Evolutionary conservation across 2,888 invertebrate species (phyloP), one percentile per base, ranked within the genome.

Genomic region (Sepioteuthis lessoniana): DNA sequence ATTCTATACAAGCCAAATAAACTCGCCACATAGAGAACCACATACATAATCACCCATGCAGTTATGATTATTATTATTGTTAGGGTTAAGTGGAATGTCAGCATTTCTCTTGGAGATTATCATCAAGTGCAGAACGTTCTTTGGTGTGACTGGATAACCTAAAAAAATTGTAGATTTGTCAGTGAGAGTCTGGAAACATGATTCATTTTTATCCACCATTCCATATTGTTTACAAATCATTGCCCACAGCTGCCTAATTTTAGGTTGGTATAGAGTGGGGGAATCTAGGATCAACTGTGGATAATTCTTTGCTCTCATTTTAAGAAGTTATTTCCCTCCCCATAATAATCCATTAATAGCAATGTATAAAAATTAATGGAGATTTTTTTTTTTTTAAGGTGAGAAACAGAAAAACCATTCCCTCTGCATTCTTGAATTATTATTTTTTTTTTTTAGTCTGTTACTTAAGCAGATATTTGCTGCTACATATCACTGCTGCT

Each of bases 1-100:
- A 46, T 28, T n/a, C 92, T 46, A 92, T 92, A 47, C 31, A 46
- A 47, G 47, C 92, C 42, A 92, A 92, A 47, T 92, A 92, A 47
- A 92, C 76, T 16, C 76, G n/a, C 19, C n/a, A 76, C 76, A 13
- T 76, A 13, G 16, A 0, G n/a, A n/a, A 76, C 13, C n/a, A 35
- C n/a, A 13, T 19, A 35, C 76, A 35, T 13, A 19, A 76, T 13
- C 76, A 10, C 10, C 31, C 31, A 4, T 76, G 31, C 13, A 28
- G 1, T 19, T 55, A 28, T 55, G 16, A 25, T 55, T 55, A 28
- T 55, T 55, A 25, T 55, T 55, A 3, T 55, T 55, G 21, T 55
- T 76, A 16, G n/a, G 25, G 55, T 25, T 55, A 55, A 55, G 25
- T 25, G 55, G 25, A 55, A 55, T 55, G 21, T 0, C 25, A 55